Conservation (phyloP, 2,797 vertebrate genomes). For the Hypotaenidia philippensis region DNA sequence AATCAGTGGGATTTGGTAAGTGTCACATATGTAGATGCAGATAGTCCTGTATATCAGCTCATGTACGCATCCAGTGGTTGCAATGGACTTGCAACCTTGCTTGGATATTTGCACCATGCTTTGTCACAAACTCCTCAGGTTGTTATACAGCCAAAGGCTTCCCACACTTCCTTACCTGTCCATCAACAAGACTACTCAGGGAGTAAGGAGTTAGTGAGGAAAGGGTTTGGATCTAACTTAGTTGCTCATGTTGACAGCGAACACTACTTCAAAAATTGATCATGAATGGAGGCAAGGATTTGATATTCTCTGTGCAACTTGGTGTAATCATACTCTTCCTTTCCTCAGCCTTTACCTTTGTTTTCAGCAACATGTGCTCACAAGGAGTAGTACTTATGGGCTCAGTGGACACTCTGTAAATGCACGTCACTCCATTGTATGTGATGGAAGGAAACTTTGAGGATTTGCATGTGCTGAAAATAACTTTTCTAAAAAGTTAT, state of each 20-base stretch:
- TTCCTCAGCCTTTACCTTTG: not conserved
- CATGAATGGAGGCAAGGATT: not conserved
- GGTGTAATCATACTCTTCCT: not conserved
- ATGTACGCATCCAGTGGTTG: not conserved
- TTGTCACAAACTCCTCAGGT: not conserved
- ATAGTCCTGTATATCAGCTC: not conserved
- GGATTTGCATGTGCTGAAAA: not conserved
- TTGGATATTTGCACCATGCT: not conserved
- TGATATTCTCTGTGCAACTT: not conserved
- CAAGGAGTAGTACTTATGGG: not conserved
- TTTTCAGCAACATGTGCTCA: not conserved
- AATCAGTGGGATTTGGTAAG: not conserved
- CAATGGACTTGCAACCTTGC: not conserved
- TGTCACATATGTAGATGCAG: too few species aligned
- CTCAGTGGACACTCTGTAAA: not conserved
- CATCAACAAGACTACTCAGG: rapidly evolving
- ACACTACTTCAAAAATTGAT: not conserved
- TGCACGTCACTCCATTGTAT: not conserved
- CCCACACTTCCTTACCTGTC: not conserved
- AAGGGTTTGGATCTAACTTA: not conserved
- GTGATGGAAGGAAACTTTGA: not conserved
- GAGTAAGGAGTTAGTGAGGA: not conserved
- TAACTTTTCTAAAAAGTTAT: not conserved
- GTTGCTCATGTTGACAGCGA: not conserved
- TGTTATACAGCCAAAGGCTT: not conserved